Conservation (phyloP, 2,888 invertebrate genomes). For the Labia minor region DNA sequence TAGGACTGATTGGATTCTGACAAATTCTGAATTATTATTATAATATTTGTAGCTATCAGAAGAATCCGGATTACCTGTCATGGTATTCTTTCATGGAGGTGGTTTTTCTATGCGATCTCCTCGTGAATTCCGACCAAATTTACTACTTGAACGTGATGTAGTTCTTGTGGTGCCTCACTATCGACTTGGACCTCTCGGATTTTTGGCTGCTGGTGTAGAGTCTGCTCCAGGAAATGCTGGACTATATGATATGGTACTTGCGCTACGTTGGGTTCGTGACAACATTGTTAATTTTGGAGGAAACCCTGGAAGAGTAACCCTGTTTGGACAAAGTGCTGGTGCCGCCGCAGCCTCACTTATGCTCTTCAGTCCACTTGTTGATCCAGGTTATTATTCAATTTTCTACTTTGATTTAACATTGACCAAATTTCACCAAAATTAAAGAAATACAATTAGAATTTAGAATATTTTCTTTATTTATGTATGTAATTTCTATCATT, state of each 20-base stretch:
- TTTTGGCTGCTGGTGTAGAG: conserved; percentile 31
- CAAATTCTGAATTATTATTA: too few relatives aligned
- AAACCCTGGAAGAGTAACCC: conserved; percentile 39
- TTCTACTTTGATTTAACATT: not conserved
- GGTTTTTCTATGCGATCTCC: conserved; percentile 36
- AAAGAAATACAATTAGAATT: too few relatives aligned
- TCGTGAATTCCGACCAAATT: conserved; percentile 30
- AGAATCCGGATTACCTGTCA: conserved; percentile 33
- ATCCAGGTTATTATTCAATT: conserved; percentile 17
- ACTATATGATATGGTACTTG: conserved; percentile 40
- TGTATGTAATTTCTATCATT: too few relatives aligned
- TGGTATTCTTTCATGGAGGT: conserved; percentile 40
- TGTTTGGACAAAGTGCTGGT: conserved; percentile 46
- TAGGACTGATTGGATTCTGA: too few relatives aligned
- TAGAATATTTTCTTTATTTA: too few relatives aligned
- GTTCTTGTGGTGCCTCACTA: conserved; percentile 42
- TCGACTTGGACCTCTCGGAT: conserved; percentile 42
- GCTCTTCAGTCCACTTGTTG: conserved; percentile 37
- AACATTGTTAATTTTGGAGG: conserved; percentile 43
- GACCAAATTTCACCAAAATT: too few relatives aligned
- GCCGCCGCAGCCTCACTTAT: conserved; percentile 39
- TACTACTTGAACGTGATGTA: conserved; percentile 39
- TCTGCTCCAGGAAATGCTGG: conserved; percentile 42
- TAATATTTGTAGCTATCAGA: not conserved
- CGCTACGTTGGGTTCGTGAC: conserved; percentile 42